Evolutionary conservation across 2,888 invertebrate species (phyloP).

Genomic region (Folsomia candida): DNA sequence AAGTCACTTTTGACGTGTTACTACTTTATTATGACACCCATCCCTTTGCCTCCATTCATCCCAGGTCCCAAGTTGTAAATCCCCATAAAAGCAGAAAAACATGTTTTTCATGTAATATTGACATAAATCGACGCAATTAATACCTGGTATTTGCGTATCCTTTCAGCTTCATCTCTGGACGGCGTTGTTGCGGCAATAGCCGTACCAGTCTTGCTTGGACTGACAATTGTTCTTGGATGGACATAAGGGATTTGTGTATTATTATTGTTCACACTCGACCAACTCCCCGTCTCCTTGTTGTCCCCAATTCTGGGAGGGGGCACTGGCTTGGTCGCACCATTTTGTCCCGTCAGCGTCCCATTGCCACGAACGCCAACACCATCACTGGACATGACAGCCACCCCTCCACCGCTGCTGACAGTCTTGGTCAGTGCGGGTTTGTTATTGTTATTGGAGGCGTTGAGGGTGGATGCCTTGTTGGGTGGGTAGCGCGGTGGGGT

Average conservation of each 20-base stretch:
- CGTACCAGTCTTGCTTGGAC: conserved; percentile 45
- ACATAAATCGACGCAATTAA: too few relatives aligned
- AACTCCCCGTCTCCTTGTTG: conserved; percentile 60
- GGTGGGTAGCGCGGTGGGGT: conserved; percentile 88
- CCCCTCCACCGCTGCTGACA: conserved; percentile 56
- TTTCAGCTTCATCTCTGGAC: conserved; percentile 83
- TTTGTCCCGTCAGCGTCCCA: conserved; percentile 52
- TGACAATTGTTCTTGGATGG: conserved; percentile 52
- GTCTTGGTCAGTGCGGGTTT: conserved; percentile 30
- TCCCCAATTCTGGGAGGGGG: conserved; percentile 66
- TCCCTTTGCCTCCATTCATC: too few relatives aligned
- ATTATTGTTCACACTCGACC: conserved; percentile 58
- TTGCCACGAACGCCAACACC: conserved; percentile 55
- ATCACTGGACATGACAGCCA: conserved; percentile 52
- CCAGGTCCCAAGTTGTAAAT: too few relatives aligned
- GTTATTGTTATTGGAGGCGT: conserved; percentile 42
- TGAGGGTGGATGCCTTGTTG: conserved; percentile 47
- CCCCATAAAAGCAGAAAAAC: too few relatives aligned
- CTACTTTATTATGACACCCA: too few relatives aligned
- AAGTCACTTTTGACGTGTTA: too few relatives aligned
- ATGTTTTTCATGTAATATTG: too few relatives aligned
- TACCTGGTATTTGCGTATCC: conserved; percentile 90
- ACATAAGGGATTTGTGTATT: conserved; percentile 64
- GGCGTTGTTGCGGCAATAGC: conserved; percentile 58
- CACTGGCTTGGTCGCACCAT: conserved; percentile 58